These are phyloP conservation scores for Drosophila gunungcola DNA, from an alignment of 1,140 invertebrate species.

Conservation along the genomic window DNA sequence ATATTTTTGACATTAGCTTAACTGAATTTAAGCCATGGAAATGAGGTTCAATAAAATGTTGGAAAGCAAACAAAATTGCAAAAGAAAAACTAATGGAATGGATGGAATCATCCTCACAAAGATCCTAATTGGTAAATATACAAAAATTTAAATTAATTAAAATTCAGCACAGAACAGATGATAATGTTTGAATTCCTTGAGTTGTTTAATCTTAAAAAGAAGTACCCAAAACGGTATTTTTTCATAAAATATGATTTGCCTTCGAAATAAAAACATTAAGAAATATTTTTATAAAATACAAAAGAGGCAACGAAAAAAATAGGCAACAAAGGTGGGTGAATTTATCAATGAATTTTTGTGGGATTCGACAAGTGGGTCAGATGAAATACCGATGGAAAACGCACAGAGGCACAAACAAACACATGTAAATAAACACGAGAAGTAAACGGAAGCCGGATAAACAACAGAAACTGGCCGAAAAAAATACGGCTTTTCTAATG, in stretches of 20 bases:
- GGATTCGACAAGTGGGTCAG: conserved; percentile 42
- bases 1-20: conserved; percentile 13
- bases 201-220: neutral
- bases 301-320: neutral
- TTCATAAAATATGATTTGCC: too few species aligned
- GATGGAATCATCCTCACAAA: too few species aligned
- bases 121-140: too few species aligned
- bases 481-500: conserved; percentile 29
- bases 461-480: conserved; percentile 32
- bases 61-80: neutral
- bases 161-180: too few species aligned
- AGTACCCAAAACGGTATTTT: neutral
- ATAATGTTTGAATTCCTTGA: too few species aligned
- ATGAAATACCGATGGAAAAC: conserved; percentile 19
- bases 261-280: too few species aligned
- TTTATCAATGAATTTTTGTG: conserved; percentile 11
- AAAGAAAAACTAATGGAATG: neutral
- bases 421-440: neutral
- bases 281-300: neutral
- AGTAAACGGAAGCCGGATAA: conserved; percentile 23
- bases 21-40: neutral
- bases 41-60: neutral
- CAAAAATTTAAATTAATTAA: too few species aligned
- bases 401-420: conserved; percentile 6
- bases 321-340: neutral